A percentile compares a stretch with the other conserved stretches of the same genome.
Conservation (phyloP, 1,140 invertebrate genomes). For the Euwallacea similis region DNA sequence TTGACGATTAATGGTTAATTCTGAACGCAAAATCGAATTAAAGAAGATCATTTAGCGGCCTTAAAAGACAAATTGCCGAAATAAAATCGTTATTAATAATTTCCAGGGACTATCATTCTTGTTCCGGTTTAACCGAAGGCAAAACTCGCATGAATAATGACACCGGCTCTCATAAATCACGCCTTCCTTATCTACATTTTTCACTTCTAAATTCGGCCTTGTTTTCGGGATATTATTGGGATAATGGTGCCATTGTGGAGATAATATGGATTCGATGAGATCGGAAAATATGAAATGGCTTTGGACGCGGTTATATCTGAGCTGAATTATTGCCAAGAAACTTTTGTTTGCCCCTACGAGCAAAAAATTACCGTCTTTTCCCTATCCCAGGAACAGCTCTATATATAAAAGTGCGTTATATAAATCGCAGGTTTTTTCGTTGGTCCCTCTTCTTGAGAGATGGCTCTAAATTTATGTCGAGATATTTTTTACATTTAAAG, state of each 20-base stretch:
- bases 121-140: slow-evolving; percentile 33
- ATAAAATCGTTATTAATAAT: slow-evolving; percentile 36
- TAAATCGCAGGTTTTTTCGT: not conserved
- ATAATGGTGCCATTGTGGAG: slow-evolving; percentile 2
- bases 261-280: too few relatives aligned
- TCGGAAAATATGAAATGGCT: too few relatives aligned
- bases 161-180: slow-evolving; percentile 29
- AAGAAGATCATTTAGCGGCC: not conserved
- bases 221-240: slow-evolving; percentile 20
- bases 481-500: slow-evolving; percentile 21
- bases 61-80: slow-evolving; percentile 31
- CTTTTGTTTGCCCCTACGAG: too few relatives aligned
- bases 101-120: slow-evolving; percentile 33
- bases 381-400: not conserved
- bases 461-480: slow-evolving; percentile 11
- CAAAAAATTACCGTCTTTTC: too few relatives aligned
- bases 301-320: too few relatives aligned
- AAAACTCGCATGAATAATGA: slow-evolving; percentile 37
- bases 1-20: too few relatives aligned
- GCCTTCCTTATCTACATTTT: slow-evolving; percentile 31
- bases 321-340: too few relatives aligned
- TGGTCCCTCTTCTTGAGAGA: slow-evolving; percentile 6
- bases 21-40: slow-evolving; percentile 7
- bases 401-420: slow-evolving; percentile 18
- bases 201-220: slow-evolving; percentile 24